Conservation (phyloP, 2,888 invertebrate genomes). For the Psylliodes chrysocephalus region DNA sequence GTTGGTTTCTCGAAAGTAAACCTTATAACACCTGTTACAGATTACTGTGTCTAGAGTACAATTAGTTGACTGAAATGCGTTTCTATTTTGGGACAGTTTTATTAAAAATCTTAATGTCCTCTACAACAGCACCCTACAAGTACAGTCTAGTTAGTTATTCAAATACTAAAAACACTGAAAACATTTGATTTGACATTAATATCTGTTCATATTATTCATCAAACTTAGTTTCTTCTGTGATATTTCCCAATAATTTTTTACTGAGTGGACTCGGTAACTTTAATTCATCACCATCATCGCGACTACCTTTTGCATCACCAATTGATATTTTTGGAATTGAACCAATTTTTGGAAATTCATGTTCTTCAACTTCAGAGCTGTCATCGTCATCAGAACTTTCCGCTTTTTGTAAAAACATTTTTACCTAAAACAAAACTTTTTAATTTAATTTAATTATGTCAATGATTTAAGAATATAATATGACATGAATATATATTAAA, state of each 20-base stretch:
- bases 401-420: slow-evolving; percentile 63
- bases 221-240: slow-evolving; percentile 57
- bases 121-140: background rate
- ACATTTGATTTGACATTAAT: no score
- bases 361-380: slow-evolving; percentile 61
- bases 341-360: slow-evolving; percentile 51
- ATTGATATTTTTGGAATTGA: slow-evolving; percentile 37
- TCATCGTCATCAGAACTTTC: slow-evolving; percentile 63
- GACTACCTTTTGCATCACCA: slow-evolving; percentile 7
- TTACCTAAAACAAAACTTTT: slow-evolving; percentile 58
- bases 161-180: slow-evolving; percentile 2
- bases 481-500: no score
- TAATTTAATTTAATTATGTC: background rate
- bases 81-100: background rate
- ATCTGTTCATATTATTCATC: no score
- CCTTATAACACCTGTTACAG: no score
- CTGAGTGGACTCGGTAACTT: slow-evolving; percentile 39
- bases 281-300: background rate
- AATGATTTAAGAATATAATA: background rate
- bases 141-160: background rate
- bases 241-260: slow-evolving; percentile 61
- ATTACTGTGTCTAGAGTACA: no score
- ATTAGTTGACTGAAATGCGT: background rate
- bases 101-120: slow-evolving; percentile 1
- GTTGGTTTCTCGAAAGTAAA: no score